Percentiles rank a stretch among this genome's conserved stretches.
phyloP scores from a whole-genome alignment of 2,113 vertebrate genomes.

The Pygoscelis antarcticus region DNA sequence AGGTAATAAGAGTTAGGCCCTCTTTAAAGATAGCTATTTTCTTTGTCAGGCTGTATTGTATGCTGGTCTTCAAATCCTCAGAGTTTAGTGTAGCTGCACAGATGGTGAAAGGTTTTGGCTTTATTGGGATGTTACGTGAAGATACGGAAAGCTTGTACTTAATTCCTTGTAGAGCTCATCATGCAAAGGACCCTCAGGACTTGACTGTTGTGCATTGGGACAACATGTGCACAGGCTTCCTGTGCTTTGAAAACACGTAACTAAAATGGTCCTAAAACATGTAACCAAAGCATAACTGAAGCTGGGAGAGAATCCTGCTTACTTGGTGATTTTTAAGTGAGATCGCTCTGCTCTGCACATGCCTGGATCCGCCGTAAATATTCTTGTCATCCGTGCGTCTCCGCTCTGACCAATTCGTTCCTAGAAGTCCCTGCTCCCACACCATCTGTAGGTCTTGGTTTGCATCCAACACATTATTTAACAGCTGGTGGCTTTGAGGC shows the following conservation, averaged over 20 bases:
- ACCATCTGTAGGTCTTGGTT: neutral
- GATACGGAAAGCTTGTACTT: neutral
- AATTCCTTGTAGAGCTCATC: neutral
- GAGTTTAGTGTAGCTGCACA: neutral
- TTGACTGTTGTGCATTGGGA: neutral
- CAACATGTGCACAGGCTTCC: neutral
- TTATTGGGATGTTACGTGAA: neutral
- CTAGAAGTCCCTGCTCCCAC: neutral
- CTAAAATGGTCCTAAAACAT: neutral
- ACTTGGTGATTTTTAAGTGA: neutral
- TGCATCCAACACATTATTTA: neutral
- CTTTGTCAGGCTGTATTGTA: neutral
- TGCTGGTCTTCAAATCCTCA: neutral
- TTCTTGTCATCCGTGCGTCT: accelerated
- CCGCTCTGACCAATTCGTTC: neutral
- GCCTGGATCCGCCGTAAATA: neutral
- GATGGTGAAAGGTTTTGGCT: neutral
- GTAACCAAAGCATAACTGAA: neutral
- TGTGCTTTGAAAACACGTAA: accelerated
- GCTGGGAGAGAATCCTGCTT: neutral
- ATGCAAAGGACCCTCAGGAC: neutral
- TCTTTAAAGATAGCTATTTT: neutral
- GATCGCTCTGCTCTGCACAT: neutral
- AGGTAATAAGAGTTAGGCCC: neutral
- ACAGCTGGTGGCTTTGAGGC: constrained; percentile 4